phyloP scores from a whole-genome alignment of 2,888 invertebrate genomes.

The Aromia moschata region DNA sequence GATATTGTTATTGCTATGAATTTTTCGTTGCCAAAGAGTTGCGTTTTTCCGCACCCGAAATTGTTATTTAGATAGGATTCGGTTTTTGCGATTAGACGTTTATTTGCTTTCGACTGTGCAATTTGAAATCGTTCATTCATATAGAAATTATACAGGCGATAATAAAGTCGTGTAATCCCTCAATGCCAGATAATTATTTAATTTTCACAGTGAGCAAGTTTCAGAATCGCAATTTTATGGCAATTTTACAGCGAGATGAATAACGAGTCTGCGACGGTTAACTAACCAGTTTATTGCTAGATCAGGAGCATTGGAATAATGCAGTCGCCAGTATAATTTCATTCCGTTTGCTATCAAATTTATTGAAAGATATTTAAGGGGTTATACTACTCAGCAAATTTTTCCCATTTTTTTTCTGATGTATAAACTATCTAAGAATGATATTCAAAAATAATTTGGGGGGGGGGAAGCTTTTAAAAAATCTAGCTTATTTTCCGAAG shows the following conservation, averaged over 20 bases:
- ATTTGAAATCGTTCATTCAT: no score
- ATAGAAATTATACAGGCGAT: slow-evolving; percentile 11
- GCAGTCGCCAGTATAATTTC: neutral
- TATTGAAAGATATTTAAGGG: neutral
- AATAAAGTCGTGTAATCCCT: slow-evolving; percentile 7
- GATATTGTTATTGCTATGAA: no score
- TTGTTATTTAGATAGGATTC: no score
- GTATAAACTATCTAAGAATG: no score
- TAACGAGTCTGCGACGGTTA: neutral
- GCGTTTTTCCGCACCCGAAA: no score
- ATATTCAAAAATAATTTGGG: no score
- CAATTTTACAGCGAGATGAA: slow-evolving; percentile 16
- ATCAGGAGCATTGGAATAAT: neutral
- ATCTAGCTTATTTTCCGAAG: neutral
- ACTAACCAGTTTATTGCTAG: neutral
- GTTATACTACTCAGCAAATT: no score
- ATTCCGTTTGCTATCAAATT: neutral
- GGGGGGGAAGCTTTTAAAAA: neutral
- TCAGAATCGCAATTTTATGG: slow-evolving; percentile 19
- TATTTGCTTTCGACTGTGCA: no score
- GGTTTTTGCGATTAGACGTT: no score
- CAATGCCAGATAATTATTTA: slow-evolving; percentile 20
- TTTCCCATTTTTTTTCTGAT: no score
- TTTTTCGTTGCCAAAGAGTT: no score
- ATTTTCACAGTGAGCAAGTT: slow-evolving; percentile 20